Conservation (phyloP, 2,888 invertebrate genomes). For the Coenonympha glycerion region DNA sequence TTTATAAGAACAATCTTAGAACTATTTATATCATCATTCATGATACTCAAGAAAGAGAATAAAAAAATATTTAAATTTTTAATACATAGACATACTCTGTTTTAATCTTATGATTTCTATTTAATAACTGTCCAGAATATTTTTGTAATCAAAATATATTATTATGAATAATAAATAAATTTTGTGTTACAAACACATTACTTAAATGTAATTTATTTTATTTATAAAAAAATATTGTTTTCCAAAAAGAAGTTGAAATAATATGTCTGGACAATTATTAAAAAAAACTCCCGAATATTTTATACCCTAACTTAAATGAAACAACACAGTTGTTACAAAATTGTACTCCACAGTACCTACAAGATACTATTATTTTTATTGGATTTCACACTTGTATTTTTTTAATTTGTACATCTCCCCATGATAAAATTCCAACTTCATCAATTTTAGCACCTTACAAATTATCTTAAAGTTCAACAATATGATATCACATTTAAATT, state of each 20-base stretch:
- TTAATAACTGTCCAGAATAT: conserved; percentile 18
- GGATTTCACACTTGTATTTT: conserved; percentile 30
- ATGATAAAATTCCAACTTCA: conserved; percentile 45
- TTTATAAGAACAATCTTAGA: conserved; percentile 10
- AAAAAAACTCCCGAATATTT: conserved; percentile 22
- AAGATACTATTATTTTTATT: conserved; percentile 39
- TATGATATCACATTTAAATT: conserved; percentile 71
- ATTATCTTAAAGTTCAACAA: conserved; percentile 48
- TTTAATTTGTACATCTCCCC: conserved; percentile 37
- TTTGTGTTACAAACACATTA: conserved; percentile 9
- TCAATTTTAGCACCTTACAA: conserved; percentile 67
- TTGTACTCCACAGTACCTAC: conserved; percentile 67
- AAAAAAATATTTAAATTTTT: conserved; percentile 23
- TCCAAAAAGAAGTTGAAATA: conserved; percentile 19
- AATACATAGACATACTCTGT: conserved; percentile 16
- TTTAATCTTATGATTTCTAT: conserved; percentile 4
- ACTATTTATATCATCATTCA: conserved; percentile 9
- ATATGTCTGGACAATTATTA: conserved; percentile 23
- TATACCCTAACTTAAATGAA: conserved; percentile 34
- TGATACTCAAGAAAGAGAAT: conserved; percentile 17
- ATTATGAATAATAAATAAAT: conserved; percentile 3
- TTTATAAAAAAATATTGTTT: conserved; percentile 12
- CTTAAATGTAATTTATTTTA: conserved; percentile 13
- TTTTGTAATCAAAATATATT: not conserved
- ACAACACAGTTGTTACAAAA: conserved; percentile 73